Conservation (phyloP, 2,797 vertebrate genomes). For the Characodon lateralis region DNA sequence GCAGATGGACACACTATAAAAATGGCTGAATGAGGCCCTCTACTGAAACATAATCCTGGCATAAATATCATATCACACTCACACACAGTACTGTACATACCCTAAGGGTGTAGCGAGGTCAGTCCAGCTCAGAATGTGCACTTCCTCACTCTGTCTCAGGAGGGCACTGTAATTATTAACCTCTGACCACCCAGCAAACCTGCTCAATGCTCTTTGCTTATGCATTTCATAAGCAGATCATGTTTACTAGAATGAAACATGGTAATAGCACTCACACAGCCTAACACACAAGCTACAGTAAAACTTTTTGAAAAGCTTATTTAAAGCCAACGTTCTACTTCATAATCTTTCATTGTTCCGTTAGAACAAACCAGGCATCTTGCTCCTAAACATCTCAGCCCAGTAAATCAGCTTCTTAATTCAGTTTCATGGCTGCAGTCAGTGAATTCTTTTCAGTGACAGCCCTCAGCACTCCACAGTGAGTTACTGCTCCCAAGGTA, state of each 20-base stretch:
- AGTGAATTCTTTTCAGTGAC: slow-evolving; percentile 73
- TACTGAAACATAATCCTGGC: slow-evolving; percentile 77
- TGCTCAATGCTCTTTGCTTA: slow-evolving; percentile 35
- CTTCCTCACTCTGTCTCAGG: slow-evolving; percentile 66
- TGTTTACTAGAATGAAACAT: slow-evolving; percentile 39
- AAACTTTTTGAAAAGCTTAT: neutral
- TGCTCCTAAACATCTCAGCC: slow-evolving; percentile 49
- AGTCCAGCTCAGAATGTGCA: slow-evolving; percentile 35
- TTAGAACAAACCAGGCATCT: slow-evolving; percentile 45
- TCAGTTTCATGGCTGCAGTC: slow-evolving; percentile 75
- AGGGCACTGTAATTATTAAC: slow-evolving; percentile 66
- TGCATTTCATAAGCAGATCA: slow-evolving; percentile 41
- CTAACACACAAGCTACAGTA: neutral
- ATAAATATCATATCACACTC: slow-evolving; percentile 67
- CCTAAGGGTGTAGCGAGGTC: slow-evolving; percentile 62
- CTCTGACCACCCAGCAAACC: slow-evolving; percentile 38
- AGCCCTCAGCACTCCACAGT: slow-evolving; percentile 70
- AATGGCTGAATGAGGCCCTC: slow-evolving; percentile 70
- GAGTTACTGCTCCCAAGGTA: slow-evolving; percentile 79
- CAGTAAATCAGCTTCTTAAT: slow-evolving; percentile 78
- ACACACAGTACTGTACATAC: slow-evolving; percentile 64
- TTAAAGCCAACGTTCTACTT: slow-evolving; percentile 16
- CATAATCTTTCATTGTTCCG: slow-evolving; percentile 28
- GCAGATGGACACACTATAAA: slow-evolving; percentile 76
- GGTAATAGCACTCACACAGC: neutral